phyloP scores from a whole-genome alignment of 2,797 vertebrate genomes.

The Ctenopoma kingsleyae region DNA sequence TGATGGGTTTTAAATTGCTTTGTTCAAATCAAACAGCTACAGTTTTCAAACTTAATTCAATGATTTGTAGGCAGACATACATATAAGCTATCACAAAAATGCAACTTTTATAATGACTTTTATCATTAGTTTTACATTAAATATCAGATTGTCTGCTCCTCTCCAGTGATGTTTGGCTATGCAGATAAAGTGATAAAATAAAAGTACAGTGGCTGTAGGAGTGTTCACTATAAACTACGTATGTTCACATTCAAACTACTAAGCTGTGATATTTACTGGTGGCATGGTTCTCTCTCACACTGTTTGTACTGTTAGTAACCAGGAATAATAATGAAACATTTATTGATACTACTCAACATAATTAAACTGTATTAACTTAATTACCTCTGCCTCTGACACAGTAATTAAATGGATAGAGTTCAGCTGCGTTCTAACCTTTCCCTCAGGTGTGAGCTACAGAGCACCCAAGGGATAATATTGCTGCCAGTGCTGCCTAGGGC shows the following conservation, averaged over 20 bases:
- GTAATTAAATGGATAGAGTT: constrained; percentile 76
- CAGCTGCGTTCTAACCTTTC: constrained; percentile 59
- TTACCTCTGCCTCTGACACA: constrained; percentile 65
- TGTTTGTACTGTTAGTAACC: constrained; percentile 18
- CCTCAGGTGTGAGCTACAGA: constrained; percentile 74
- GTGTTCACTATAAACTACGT: constrained; percentile 16
- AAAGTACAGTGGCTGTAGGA: neutral
- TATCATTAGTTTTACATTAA: neutral
- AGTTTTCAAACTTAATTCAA: constrained; percentile 16
- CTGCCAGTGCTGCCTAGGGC: constrained; percentile 33
- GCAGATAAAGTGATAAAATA: neutral
- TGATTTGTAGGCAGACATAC: neutral
- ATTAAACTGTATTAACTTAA: constrained; percentile 82
- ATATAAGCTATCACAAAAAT: neutral
- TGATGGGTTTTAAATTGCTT: constrained; percentile 46
- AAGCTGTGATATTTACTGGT: constrained; percentile 18
- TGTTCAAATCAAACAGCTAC: constrained; percentile 35
- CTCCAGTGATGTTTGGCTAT: constrained; percentile 25
- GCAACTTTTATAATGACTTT: constrained; percentile 2
- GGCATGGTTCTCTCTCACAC: constrained; percentile 9
- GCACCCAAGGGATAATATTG: constrained; percentile 59
- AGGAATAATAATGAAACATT: constrained; percentile 71
- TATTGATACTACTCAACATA: constrained; percentile 71
- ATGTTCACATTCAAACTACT: constrained; percentile 1
- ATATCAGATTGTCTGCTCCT: constrained; percentile 22